Evolutionary conservation across 2,797 vertebrate genomes (phyloP), one percentile per base, ranked within the genome.

Genomic region (Novumbra hubbsi): DNA sequence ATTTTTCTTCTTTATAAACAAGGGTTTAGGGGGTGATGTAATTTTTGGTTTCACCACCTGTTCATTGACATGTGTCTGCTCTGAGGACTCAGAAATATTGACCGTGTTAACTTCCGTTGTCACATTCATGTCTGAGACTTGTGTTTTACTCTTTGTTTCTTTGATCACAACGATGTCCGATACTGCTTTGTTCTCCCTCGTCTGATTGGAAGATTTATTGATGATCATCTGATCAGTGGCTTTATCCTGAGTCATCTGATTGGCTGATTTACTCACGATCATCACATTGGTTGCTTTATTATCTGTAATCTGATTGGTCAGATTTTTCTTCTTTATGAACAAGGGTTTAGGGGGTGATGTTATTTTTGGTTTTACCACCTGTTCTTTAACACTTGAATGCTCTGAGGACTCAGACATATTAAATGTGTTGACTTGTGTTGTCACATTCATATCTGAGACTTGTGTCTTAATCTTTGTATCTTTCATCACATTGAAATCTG

Each of bases 1-100:
- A 76, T 87, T 87, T 82, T 90, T 92, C 45, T 85, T 91, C 81
- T 90, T 90, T 24, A 85, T 80, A 38, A 78, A 67, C 74, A 88
- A 67, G 50, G 91, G 86, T 76, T 84, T 90, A 3, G 86, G 76
- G 72, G 70, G 65, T 71, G 83, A 82, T 38, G 64, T 78, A 48
- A 19, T 75, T 83, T 86, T 93, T 77, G 87, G 89, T 70, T 87
- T 85, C 7, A 79, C 71, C 30, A 80, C 68, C 55, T 81, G 79
- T 75, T 85, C 90, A 79, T 88, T 90, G 19, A 71, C 69, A 83
- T 82, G 88, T 64, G 67, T 89, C 75, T 86, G 84, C 52, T 86
- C 85, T 80, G 87, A 86, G 72, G 86, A 80, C 82, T 87, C 86
- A 0, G 83, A 49, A 24, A 89, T 71, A 74, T 79, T 85, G 73